phyloP scores from a whole-genome alignment of 2,888 invertebrate genomes.

The Lottia scabra region DNA sequence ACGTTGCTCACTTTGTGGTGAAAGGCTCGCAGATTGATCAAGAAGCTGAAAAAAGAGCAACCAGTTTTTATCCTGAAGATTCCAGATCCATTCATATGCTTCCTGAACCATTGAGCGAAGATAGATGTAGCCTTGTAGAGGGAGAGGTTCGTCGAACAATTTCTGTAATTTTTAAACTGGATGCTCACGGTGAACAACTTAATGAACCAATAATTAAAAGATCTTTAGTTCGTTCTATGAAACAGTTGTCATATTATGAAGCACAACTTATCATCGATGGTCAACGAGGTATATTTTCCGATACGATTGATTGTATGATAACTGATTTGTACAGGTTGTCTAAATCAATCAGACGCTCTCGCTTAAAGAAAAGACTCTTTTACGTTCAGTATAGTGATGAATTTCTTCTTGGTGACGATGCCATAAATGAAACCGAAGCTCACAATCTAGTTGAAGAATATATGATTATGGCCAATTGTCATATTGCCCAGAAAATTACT shows the following conservation, averaged over 20 bases:
- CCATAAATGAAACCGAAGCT: conserved; percentile 21
- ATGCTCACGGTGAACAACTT: conserved; percentile 5
- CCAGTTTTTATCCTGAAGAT: conserved; percentile 33
- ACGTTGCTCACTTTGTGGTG: conserved; percentile 33
- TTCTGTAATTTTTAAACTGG: conserved; percentile 33
- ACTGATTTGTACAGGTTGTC: conserved; percentile 21
- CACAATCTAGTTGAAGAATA: conserved; percentile 39
- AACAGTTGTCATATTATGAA: conserved; percentile 28
- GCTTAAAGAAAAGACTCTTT: conserved; percentile 19
- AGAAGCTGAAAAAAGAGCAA: conserved; percentile 34
- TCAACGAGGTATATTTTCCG: not conserved
- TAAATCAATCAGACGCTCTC: conserved; percentile 26
- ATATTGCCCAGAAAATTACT: conserved; percentile 25
- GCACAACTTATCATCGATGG: conserved; percentile 22
- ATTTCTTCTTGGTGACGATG: conserved; percentile 1
- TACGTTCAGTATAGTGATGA: not conserved
- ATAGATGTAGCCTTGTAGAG: conserved; percentile 32
- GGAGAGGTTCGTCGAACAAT: conserved; percentile 30
- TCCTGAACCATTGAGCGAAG: conserved; percentile 33
- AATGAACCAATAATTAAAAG: conserved; percentile 2
- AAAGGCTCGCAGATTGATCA: conserved; percentile 34
- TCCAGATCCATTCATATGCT: conserved; percentile 32
- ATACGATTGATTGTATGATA: not conserved
- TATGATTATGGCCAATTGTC: conserved; percentile 34
- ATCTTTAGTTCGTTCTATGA: conserved; percentile 17